phyloP scores from a whole-genome alignment of 2,113 vertebrate genomes.

The Gnathonemus echidnorhynchus region DNA sequence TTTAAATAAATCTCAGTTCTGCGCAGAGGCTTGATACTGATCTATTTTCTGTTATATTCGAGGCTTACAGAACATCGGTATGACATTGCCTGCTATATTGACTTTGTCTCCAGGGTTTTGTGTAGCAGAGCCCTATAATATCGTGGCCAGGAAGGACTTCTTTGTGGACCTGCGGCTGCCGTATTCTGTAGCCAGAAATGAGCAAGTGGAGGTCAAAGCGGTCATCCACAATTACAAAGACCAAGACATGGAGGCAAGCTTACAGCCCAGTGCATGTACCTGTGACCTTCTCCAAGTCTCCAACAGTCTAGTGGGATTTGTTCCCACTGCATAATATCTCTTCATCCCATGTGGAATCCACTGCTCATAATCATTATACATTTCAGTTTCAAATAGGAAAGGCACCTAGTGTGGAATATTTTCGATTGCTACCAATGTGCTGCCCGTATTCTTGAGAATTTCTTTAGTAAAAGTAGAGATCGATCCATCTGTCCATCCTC shows the following conservation, averaged over 20 bases:
- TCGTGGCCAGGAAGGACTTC: constrained; percentile 49
- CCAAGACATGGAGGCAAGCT: constrained; percentile 43
- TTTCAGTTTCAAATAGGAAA: background rate
- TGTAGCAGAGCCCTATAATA: constrained; percentile 57
- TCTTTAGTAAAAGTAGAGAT: background rate
- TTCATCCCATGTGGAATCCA: background rate
- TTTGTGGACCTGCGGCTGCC: constrained; percentile 66
- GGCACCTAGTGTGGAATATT: background rate
- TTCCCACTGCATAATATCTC: background rate
- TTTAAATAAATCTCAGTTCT: background rate
- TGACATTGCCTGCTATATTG: background rate
- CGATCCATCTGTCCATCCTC: background rate
- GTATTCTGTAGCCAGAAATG: constrained; percentile 58
- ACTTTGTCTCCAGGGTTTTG: constrained; percentile 54
- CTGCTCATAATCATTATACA: background rate
- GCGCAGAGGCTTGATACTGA: background rate
- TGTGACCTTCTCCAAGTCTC: background rate
- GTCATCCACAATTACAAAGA: constrained; percentile 58
- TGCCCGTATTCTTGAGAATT: background rate
- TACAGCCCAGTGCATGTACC: background rate
- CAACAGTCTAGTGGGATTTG: background rate
- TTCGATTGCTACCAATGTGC: background rate
- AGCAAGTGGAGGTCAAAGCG: constrained; percentile 63
- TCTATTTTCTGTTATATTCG: too few relatives aligned
- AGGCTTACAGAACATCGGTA: background rate